phyloP scores from a whole-genome alignment of 2,888 invertebrate species.

The Oxystoma pomonae region DNA sequence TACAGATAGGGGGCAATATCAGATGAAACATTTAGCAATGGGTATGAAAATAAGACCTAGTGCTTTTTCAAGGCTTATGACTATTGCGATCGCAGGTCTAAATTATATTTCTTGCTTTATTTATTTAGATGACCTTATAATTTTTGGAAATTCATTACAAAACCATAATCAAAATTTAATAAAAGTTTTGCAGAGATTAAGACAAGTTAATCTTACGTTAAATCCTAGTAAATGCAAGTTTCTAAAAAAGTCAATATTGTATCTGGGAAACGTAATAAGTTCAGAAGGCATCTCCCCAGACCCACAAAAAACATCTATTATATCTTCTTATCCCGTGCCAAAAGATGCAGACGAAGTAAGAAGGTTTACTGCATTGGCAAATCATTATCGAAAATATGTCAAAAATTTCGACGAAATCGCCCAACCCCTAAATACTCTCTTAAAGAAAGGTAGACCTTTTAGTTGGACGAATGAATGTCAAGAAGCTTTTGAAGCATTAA shows the following conservation, averaged over 20 bases:
- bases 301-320: background rate
- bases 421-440: background rate
- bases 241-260: slow-evolving; percentile 15
- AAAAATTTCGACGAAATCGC: slow-evolving; percentile 14
- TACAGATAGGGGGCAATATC: slow-evolving; percentile 29
- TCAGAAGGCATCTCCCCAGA: slow-evolving; percentile 14
- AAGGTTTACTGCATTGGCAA: background rate
- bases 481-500: background rate
- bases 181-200: slow-evolving; percentile 12
- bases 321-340: slow-evolving; percentile 2
- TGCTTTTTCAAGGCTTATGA: slow-evolving; percentile 29
- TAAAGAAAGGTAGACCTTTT: background rate
- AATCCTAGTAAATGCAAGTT: slow-evolving; percentile 18
- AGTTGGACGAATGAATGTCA: background rate
- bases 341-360: slow-evolving; percentile 8
- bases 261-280: slow-evolving; percentile 15
- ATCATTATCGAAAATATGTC: slow-evolving; percentile 10
- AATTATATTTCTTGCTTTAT: slow-evolving; percentile 20
- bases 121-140: slow-evolving; percentile 22
- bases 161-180: slow-evolving; percentile 22
- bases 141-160: slow-evolving; percentile 26
- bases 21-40: slow-evolving; percentile 27
- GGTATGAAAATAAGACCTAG: slow-evolving; percentile 29
- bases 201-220: too few relatives aligned
- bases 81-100: slow-evolving; percentile 28